Percentiles rank a stretch among this genome's conserved stretches.
These are phyloP conservation scores for Copsychus sechellarum DNA, from an alignment of 2,113 vertebrate species.

Conservation along the genomic window DNA sequence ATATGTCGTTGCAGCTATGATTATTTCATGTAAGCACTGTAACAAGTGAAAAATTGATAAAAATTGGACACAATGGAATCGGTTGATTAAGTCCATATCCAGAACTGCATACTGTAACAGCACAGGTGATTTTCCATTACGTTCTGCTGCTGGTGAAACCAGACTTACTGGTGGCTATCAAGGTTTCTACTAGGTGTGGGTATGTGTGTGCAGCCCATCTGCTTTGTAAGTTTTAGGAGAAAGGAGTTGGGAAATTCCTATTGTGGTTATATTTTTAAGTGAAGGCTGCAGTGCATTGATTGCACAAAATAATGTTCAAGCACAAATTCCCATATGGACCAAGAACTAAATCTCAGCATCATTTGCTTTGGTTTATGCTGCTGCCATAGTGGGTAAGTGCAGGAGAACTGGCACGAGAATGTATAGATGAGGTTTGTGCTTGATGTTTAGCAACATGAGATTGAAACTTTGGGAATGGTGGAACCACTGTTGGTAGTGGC, in stretches of 20 bases:
- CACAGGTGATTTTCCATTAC: neutral
- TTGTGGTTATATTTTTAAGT: neutral
- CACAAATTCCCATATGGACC: neutral
- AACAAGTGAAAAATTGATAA: neutral
- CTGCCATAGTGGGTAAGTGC: neutral
- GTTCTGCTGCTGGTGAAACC: neutral
- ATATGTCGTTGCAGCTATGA: neutral
- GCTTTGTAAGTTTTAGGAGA: neutral
- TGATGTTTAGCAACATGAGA: neutral
- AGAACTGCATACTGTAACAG: neutral
- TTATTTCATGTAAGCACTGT: neutral
- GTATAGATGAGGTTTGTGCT: neutral
- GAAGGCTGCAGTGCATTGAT: neutral
- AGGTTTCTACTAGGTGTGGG: rapidly evolving
- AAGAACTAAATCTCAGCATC: neutral
- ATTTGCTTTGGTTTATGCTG: neutral
- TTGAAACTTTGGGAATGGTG: neutral
- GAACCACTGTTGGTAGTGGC: neutral
- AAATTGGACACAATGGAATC: neutral
- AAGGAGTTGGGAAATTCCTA: neutral
- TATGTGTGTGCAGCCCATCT: neutral
- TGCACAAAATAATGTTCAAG: neutral
- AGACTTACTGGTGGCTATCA: neutral
- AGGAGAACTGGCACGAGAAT: neutral
- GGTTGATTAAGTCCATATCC: neutral